These are phyloP conservation scores for Scolopax bukidnonensis DNA, from an alignment of 2,797 vertebrate genomes.

Conservation along the genomic window DNA sequence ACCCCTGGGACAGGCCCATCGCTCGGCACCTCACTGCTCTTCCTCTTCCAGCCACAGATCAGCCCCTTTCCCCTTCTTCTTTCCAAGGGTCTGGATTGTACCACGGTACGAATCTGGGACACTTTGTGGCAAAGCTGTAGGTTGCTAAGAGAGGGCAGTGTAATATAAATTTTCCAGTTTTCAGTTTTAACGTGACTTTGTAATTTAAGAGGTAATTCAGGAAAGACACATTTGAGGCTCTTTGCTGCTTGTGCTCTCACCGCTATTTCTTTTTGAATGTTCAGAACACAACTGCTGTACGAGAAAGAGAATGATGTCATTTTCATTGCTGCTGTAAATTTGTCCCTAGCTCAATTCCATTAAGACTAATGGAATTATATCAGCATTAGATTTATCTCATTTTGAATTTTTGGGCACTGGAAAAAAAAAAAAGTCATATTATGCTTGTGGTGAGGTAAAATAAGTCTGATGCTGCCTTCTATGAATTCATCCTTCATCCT, in stretches of 20 bases:
- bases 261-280: neutral
- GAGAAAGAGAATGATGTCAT: neutral
- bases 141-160: neutral
- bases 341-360: neutral
- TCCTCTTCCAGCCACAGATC: neutral
- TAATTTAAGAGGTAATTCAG: constrained; percentile 31
- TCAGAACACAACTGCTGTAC: neutral
- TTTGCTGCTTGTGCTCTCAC: neutral
- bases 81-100: neutral
- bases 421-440: neutral
- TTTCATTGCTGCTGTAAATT: neutral
- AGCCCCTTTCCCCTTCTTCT: neutral
- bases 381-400: neutral
- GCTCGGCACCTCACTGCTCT: neutral
- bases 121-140: neutral
- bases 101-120: neutral
- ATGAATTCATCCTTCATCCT: neutral
- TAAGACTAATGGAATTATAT: neutral
- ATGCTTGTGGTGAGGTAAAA: neutral
- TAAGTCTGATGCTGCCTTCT: neutral
- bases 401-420: neutral
- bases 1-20: no score
- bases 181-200: neutral
- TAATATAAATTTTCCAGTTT: neutral
- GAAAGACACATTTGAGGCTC: neutral